Evolutionary conservation across 2,113 vertebrate genomes (phyloP), one percentile per base, ranked within the genome.

Genomic region (Mus musculus): DNA sequence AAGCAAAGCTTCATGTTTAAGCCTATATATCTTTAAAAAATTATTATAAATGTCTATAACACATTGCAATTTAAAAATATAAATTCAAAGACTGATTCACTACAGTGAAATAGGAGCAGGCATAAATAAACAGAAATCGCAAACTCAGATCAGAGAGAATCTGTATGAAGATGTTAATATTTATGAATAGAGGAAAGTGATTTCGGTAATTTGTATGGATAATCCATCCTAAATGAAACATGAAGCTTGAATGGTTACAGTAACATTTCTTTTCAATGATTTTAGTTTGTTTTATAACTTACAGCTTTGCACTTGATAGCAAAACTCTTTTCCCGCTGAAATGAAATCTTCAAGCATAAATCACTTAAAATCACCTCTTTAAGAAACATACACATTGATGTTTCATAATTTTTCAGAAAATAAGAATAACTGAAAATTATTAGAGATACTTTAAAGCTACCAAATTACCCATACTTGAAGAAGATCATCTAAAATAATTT

Each of bases 401-500:
- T 72, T 28, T 67, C 13, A 81, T 19, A 80, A 56, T 77, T 86
- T 54, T 59, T 93, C 11, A 91, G 54, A 94, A 95, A 93, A 87
- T 54, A 87, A 30, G 42, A 91, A 46, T 52, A 54, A 72, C 10
- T 78, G 11, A 75, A 71, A 89, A 76, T 72, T 82, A 54, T 56
- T 81, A 90, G 12, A 3, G 6, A 42, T 90, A 49, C 65, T 30
- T 78, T 77, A 82, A 97, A 93, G 2, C 46, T 72, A 72, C 12
- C 28, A 77, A 73, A 93, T 88, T 1, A 65, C 16, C 4, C 10
- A 3, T 39, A 90, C 17, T 39, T 16, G 36, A 80, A 87, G 24
- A 89, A 90, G 84, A 89, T 94, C 30, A 90, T 46, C 87, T 78
- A 85, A 13, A 42, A 77, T 17, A 90, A n/a, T 69, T 95, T 76